Base-by-base conservation (phyloP, 2,888 invertebrate species). In the Smittia aterrima region DNA sequence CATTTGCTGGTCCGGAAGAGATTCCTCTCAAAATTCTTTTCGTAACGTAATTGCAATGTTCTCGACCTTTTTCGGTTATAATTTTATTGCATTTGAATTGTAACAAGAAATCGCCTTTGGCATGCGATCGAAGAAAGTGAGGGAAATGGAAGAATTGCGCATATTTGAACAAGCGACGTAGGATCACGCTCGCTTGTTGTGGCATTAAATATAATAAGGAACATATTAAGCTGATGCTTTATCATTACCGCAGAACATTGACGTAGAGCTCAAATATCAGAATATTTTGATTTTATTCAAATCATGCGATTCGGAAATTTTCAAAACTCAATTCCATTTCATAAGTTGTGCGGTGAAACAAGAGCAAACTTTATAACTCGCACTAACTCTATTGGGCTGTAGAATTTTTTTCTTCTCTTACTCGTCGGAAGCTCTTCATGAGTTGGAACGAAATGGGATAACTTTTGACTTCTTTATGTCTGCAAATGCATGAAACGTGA, bases 181-280 rank as follows among this genome's bases (percentile, higher is more conserved):
- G 58, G 24, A 72, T 40, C 72, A 72, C 72, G 72, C 58, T 38
- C 40, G 22, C 2, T 38, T 20, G 54, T 22, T 62, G 18, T 38
- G 2, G 47, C 47, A 47, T n/a, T 6, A 47, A 13, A 18, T n/a
- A 22, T 58, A 58, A 62, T 72, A 38, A 72, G 38, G 72, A 32
- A 58, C 22, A 40, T 32, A 72, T 72, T 62, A 72, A 62, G 16
- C 20, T 72, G 53, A 72, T 72, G 62, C 72, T 38, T 72, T 22
- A 20, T 16, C 11, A 40, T 72, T 62, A 25, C 40, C 41, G 1
- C 41, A 40, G 9, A 67, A 38, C 2, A 22, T 47, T 38, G 24
- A n/a, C 7, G 18, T 24, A 66, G 22, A 66, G 66, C 27, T 66
- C 66, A 32, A 11, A 32, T 32, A 27, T 66, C 66, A 32, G 13